phyloP scores from a whole-genome alignment of 37 sponge, comb jelly and placozoan genomes.

The Bolinopsis microptera region DNA sequence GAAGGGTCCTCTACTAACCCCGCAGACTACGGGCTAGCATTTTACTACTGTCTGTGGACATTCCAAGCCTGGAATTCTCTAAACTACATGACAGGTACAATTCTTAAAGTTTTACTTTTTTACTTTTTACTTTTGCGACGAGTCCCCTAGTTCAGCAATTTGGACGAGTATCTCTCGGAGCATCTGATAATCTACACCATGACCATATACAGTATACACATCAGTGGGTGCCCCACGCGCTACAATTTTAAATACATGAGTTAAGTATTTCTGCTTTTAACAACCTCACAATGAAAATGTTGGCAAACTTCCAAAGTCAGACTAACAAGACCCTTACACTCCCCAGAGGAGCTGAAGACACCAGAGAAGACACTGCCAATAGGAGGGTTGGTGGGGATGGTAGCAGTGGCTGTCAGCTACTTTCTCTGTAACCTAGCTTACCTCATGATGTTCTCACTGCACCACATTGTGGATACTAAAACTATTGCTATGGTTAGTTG shows the following conservation, averaged over 20 bases:
- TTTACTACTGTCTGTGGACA: conserved; percentile 16
- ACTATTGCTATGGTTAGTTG: conserved; percentile 50
- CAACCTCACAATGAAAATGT: too few relatives aligned
- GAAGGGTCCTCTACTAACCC: not conserved
- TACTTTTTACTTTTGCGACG: too few relatives aligned
- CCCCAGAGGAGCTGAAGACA: conserved; percentile 33
- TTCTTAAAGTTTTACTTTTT: too few relatives aligned
- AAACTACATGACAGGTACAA: conserved; percentile 54
- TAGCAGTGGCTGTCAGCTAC: conserved; percentile 29
- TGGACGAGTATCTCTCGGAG: too few relatives aligned
- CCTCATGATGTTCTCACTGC: conserved; percentile 23
- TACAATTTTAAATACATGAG: too few relatives aligned
- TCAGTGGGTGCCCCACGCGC: too few relatives aligned
- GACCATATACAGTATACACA: too few relatives aligned
- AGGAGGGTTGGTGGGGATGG: not conserved
- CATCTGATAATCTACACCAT: too few relatives aligned
- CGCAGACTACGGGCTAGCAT: conserved; percentile 5
- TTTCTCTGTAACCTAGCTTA: conserved; percentile 8
- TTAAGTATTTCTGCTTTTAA: too few relatives aligned
- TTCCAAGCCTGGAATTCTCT: conserved; percentile 45
- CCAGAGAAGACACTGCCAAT: conserved; percentile 31
- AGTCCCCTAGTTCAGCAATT: too few relatives aligned
- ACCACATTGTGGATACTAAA: not conserved
- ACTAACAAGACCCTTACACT: not conserved
- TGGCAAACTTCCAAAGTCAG: too few relatives aligned